phyloP scores from a whole-genome alignment of 1,140 invertebrate species.

The Asbolus verrucosus region DNA sequence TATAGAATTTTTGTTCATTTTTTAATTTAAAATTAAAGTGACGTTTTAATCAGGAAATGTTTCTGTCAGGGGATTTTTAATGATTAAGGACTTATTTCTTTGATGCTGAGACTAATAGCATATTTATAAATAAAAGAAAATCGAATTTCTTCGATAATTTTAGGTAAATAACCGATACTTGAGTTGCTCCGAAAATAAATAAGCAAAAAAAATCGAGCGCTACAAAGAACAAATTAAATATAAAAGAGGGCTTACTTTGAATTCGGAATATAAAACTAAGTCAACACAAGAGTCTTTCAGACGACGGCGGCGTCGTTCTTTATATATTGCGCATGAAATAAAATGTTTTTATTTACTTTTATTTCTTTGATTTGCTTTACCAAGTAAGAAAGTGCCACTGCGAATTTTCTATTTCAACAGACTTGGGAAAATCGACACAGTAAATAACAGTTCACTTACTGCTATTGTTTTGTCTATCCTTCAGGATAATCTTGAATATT shows the following conservation, averaged over 20 bases:
- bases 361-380: constrained; percentile 4
- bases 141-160: neutral
- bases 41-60: neutral
- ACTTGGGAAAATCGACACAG: neutral
- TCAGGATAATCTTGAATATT: neutral
- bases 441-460: constrained; percentile 1
- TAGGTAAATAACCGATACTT: constrained; percentile 1
- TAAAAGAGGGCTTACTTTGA: constrained; percentile 5
- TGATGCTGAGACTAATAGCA: neutral
- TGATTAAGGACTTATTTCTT: neutral
- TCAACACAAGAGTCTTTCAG: neutral
- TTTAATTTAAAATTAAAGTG: constrained; percentile 11
- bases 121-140: too few species aligned
- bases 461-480: constrained; percentile 2
- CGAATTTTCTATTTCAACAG: constrained; percentile 1
- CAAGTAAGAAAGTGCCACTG: neutral
- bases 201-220: neutral
- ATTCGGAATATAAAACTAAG: constrained; percentile 11
- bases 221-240: constrained; percentile 8
- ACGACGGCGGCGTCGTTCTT: neutral
- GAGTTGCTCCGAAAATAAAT: neutral
- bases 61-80: neutral
- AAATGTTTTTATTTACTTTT: constrained; percentile 11
- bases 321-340: constrained; percentile 8
- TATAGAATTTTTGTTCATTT: constrained; percentile 14